Evolutionary conservation across 1,140 invertebrate genomes (phyloP), one percentile per base, ranked within the genome.

Genomic region (Hesperophylax magnus): DNA sequence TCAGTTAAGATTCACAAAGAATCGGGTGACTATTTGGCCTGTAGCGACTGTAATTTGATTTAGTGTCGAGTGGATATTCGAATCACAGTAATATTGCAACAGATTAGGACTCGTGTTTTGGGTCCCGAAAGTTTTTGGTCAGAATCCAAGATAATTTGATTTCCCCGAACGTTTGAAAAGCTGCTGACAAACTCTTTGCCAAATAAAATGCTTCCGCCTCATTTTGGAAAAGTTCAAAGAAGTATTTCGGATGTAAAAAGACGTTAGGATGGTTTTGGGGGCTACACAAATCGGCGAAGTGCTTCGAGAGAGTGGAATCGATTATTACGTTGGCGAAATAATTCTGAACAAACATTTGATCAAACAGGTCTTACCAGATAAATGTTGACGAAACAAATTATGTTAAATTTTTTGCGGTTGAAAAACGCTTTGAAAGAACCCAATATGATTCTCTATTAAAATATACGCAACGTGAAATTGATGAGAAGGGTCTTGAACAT

Each of bases 161-260:
- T 67, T 34, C 27, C 8, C n/a, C 11, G n/a, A 31, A 34, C 63
- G 58, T 61, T 61, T 18, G 58, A 61, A 47, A 61, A 61, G 58
- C 58, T 22, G 27, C 63, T 67, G 27, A 67, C 63, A 67, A 67
- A 67, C 17, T 67, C 27, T 67, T 67, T 67, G 31, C 22, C 63
- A 67, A 34, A 67, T 67, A 67, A 67, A 67, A 67, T 67, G 31
- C n/a, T 67, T 67, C 63, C 63, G 31, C 63, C 31, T 67, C 63
- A 67, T 67, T 65, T 47, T 34, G 63, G 6, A 27, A 67, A 31
- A 31, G 22, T 67, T 67, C 63, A 67, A 67, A 67, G 63, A 31
- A 67, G 63, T 67, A 27, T 67, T 47, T 47, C 3, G 39, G 39
- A 47, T 47, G 9, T 47, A 47, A 14, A 14, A 47, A 47, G 39